Evolutionary conservation across 1,140 invertebrate species (phyloP).

Genomic region (Lepidotrigona ventralis): DNA sequence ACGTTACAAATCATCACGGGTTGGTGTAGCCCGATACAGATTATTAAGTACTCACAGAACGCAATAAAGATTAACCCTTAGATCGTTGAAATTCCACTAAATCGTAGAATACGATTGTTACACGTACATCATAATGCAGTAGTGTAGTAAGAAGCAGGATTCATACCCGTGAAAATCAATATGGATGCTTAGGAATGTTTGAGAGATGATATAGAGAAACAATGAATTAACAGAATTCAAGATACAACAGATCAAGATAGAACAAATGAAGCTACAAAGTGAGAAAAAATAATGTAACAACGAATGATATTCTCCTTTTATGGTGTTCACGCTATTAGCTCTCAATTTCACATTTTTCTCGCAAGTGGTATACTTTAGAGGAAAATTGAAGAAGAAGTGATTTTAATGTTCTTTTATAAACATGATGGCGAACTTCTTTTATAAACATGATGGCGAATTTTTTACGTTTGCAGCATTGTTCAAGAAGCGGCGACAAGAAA

Average conservation of each 20-base stretch:
- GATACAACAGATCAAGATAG: background rate
- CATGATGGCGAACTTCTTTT: too few relatives aligned
- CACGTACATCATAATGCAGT: background rate
- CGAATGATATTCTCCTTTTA: too few relatives aligned
- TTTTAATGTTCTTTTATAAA: too few relatives aligned
- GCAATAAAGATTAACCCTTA: slow-evolving; percentile 8
- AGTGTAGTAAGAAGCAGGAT: background rate
- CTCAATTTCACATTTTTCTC: too few relatives aligned
- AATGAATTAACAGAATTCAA: background rate
- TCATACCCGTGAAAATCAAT: background rate
- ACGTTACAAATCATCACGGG: background rate
- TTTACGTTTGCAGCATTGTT: too few relatives aligned
- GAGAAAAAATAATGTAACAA: too few relatives aligned
- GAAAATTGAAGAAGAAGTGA: too few relatives aligned
- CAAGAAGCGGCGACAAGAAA: too few relatives aligned
- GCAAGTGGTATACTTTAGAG: too few relatives aligned
- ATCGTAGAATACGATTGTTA: background rate
- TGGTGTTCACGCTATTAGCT: too few relatives aligned
- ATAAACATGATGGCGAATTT: too few relatives aligned
- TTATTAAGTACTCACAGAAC: slow-evolving; percentile 3
- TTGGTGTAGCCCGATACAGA: background rate
- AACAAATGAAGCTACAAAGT: background rate
- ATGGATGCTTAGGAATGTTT: background rate
- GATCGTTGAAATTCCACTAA: slow-evolving; percentile 14
- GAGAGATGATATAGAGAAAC: background rate